phyloP scores from a whole-genome alignment of 2,113 vertebrate species.

The Leptocoma aspasia region DNA sequence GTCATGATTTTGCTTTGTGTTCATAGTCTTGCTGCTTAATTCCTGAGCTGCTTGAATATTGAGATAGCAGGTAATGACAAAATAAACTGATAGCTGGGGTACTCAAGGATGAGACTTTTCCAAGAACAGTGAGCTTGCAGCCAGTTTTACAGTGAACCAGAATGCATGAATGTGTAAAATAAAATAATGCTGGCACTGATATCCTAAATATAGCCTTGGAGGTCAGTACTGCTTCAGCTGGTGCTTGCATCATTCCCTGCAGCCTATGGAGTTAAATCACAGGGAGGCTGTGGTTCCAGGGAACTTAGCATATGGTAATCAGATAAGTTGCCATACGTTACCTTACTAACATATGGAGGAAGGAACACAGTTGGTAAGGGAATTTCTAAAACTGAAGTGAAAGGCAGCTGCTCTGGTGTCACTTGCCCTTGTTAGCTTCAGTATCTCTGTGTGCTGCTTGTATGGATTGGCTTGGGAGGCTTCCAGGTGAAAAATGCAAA shows the following conservation, averaged over 20 bases:
- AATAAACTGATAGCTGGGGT: neutral
- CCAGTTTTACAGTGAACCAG: neutral
- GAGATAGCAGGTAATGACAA: neutral
- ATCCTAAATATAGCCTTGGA: neutral
- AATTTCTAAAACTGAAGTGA: constrained; percentile 36
- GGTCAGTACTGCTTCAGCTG: neutral
- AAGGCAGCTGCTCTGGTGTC: constrained; percentile 22
- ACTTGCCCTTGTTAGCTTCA: neutral
- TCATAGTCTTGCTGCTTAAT: neutral
- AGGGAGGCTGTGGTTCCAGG: neutral
- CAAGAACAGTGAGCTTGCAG: neutral
- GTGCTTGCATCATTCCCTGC: neutral
- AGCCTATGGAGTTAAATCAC: constrained; percentile 11
- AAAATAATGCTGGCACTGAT: neutral
- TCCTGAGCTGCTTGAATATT: neutral
- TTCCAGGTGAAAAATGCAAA: neutral
- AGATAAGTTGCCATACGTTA: constrained; percentile 32
- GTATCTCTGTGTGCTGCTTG: neutral
- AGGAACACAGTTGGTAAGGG: neutral
- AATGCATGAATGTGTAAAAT: neutral
- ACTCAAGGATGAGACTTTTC: neutral
- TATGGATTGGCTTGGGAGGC: neutral
- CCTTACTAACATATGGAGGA: constrained; percentile 19
- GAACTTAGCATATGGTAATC: constrained; percentile 25
- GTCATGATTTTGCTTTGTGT: neutral